Evolutionary conservation across 2,797 vertebrate species (phyloP), one percentile per base, ranked within the genome.

Genomic region (Intellagama lesueurii): DNA sequence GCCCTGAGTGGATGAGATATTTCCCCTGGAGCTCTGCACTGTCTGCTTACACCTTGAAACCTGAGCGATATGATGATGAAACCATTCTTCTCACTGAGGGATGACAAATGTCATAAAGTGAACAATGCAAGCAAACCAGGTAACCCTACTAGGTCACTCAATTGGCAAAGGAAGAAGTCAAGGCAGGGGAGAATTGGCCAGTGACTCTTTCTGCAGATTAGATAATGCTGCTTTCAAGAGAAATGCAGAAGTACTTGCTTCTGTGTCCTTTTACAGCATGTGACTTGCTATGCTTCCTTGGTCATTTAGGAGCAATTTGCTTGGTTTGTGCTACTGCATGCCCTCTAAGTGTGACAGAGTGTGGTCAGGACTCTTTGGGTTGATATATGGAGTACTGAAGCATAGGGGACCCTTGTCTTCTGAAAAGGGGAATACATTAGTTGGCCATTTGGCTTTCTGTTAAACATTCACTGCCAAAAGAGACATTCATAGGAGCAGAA

Each of bases 1-100:
- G 3, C 40, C 16, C 35, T 17, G 47, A 69, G 60, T 79, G 68
- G 40, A 12, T 22, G 52, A 35, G 17, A 73, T n/a, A 85, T 88
- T 90, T 22, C 30, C 40, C 60, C 26, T n/a, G 3, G 56, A 85
- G 75, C 49, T 24, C 44, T 47, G 14, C 12, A 12, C 81, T 81
- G 30, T 24, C 82, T 75, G 44, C 86, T 68, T 80, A 68, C 44
- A 81, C 77, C 81, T 87, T 81, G 47, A 85, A 90, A 85, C 44
- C 47, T 69, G 79, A 81, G 84, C 44, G 24, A 75, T 68, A 49
- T 72, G 60, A 52, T 76, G 72, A 56, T 75, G 78, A 44, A 86
- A 86, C n/a, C 9, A 49, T 81, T 89, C 56, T 47, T 83, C 72
- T 75, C 66, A 75, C 56, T 81, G 56, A 6, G 24, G 77, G 40